phyloP scores from a whole-genome alignment of 2,797 vertebrate genomes.

The Microctenopoma lineatum region DNA sequence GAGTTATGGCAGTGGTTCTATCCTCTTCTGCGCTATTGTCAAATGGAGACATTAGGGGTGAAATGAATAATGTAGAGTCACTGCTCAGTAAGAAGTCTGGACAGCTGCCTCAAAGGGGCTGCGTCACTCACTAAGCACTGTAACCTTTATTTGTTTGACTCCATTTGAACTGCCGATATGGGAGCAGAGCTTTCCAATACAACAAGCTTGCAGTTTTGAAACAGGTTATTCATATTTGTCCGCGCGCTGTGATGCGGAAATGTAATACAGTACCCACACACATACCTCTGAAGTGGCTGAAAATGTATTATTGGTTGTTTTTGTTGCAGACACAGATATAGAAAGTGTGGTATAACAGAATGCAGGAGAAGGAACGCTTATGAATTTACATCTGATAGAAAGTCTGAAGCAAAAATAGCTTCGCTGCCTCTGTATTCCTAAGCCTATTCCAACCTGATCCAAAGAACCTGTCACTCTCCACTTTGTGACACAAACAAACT shows the following conservation, averaged over 20 bases:
- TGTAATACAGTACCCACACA: constrained; percentile 29
- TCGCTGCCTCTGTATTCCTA: constrained; percentile 53
- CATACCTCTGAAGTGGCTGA: constrained; percentile 32
- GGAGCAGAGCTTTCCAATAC: constrained; percentile 46
- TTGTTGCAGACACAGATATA: constrained; percentile 25
- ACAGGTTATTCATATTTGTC: constrained; percentile 50
- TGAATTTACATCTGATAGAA: constrained; percentile 39
- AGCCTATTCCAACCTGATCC: constrained; percentile 55
- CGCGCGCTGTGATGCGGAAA: constrained; percentile 42
- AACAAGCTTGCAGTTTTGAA: constrained; percentile 34
- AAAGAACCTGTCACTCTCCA: constrained; percentile 69
- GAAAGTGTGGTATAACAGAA: constrained; percentile 39
- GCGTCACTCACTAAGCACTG: constrained; percentile 55
- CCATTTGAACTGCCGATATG: constrained; percentile 48
- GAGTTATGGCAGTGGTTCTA: constrained; percentile 16
- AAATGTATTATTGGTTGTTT: constrained; percentile 39
- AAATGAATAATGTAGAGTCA: constrained; percentile 73
- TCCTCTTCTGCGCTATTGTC: constrained; percentile 49
- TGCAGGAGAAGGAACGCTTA: constrained; percentile 2
- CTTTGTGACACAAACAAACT: constrained; percentile 74
- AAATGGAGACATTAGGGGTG: constrained; percentile 66
- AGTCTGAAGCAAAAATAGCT: constrained; percentile 62
- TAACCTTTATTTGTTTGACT: constrained; percentile 68
- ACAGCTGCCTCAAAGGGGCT: constrained; percentile 59
- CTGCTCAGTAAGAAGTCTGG: constrained; percentile 62